Percentiles rank a stretch among this genome's conserved stretches.
Conservation (phyloP, 2,888 invertebrate genomes). For the Bombylius discolor region DNA sequence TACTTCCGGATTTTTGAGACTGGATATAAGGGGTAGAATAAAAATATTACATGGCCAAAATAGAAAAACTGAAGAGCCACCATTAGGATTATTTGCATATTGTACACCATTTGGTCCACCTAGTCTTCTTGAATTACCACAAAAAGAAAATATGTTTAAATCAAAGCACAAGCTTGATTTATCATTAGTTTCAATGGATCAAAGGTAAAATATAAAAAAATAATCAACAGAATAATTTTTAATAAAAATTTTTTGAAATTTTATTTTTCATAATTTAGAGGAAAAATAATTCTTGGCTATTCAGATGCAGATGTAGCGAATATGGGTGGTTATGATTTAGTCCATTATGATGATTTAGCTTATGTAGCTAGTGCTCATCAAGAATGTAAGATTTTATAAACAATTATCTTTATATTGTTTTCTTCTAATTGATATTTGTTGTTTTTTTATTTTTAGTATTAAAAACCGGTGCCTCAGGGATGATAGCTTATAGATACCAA, state of each 20-base stretch:
- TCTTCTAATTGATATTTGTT: neutral
- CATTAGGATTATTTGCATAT: conserved; percentile 88
- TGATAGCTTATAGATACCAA: conserved; percentile 97
- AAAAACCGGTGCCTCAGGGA: conserved; percentile 97
- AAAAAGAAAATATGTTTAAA: conserved; percentile 99
- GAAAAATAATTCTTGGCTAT: conserved; percentile 88
- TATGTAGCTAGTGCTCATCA: conserved; percentile 98
- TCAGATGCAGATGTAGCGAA: conserved; percentile 81
- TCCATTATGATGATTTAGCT: conserved; percentile 94
- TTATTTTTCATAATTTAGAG: conserved; percentile 44
- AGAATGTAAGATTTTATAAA: conserved; percentile 64
- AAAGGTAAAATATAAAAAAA: conserved; percentile 45
- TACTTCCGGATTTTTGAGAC: conserved; percentile 94
- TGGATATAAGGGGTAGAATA: conserved; percentile 95
- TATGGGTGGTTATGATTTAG: conserved; percentile 93
- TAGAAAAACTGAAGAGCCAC: conserved; percentile 85
- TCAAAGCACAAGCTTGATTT: conserved; percentile 98
- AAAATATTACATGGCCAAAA: conserved; percentile 95
- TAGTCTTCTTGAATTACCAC: conserved; percentile 88
- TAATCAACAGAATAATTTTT: neutral
- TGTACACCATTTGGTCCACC: conserved; percentile 99
- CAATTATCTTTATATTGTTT: neutral
- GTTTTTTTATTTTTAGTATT: conserved; percentile 55
- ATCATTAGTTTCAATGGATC: conserved; percentile 93
- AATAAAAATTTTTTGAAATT: neutral